A percentile compares a stretch with the other conserved stretches of the same genome.
phyloP scores from a whole-genome alignment of 2,797 vertebrate species.

The Thaleichthys pacificus region DNA sequence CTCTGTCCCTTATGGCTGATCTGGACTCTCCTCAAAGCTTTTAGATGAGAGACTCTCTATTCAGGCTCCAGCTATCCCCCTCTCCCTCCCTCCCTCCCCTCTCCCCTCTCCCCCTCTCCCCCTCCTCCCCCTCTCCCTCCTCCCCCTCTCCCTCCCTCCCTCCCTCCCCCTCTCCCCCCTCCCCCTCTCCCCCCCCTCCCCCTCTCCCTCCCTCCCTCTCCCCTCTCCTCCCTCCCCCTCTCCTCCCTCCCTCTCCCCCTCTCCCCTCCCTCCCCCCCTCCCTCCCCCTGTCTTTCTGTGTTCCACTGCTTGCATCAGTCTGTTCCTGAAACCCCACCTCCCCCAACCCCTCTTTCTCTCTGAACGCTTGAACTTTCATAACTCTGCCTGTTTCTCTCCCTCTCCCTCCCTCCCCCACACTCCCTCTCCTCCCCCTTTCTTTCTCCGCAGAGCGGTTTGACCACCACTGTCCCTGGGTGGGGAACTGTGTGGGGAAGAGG shows the following conservation, averaged over 20 bases:
- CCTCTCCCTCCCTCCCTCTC: not conserved
- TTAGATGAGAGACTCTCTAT: not conserved
- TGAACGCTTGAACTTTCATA: no score
- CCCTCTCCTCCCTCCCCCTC: no score
- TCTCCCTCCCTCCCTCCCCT: not conserved
- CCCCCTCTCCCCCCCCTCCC: not conserved
- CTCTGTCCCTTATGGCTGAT: no score
- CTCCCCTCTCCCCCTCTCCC: not conserved
- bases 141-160: not conserved
- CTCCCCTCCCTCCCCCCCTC: not conserved
- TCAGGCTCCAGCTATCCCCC: not conserved
- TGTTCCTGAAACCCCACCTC: not conserved
- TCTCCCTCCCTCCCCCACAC: not conserved
- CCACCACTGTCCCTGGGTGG: constrained; percentile 99
- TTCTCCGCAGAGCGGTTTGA: constrained; percentile 92
- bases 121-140: not conserved
- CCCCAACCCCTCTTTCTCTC: no score
- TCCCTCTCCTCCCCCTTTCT: constrained; percentile 19
- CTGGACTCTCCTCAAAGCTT: not conserved
- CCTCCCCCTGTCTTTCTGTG: not conserved
- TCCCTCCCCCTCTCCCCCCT: no score
- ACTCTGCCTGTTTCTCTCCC: not conserved
- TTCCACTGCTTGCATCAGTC: not conserved
- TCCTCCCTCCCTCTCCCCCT: not conserved
- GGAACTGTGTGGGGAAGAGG: constrained; percentile 98